Percentiles rank a stretch among this genome's conserved stretches.
phyloP scores from a whole-genome alignment of 2,797 vertebrate genomes.

The Tragelaphus oryx region DNA sequence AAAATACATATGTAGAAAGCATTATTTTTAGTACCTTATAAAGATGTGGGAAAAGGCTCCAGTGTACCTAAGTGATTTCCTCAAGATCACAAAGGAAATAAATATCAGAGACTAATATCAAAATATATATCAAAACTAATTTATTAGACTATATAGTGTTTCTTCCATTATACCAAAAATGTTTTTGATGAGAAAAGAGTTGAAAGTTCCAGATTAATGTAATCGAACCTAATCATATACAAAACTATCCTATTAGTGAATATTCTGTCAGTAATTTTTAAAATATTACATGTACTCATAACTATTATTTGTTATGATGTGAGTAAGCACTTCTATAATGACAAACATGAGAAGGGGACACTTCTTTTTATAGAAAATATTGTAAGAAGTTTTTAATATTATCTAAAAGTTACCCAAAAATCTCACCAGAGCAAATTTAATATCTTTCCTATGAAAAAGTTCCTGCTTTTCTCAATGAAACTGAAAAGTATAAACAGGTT shows the following conservation, averaged over 20 bases:
- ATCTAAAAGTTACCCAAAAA: slow-evolving; percentile 18
- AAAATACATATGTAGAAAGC: not conserved
- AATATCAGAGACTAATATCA: not conserved
- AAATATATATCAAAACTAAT: not conserved
- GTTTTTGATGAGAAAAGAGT: not conserved
- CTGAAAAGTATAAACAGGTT: not conserved
- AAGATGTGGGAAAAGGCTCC: not conserved
- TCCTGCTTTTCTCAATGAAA: not conserved
- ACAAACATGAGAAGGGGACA: not conserved
- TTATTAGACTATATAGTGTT: not conserved
- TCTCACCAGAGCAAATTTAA: slow-evolving; percentile 15
- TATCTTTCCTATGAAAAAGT: slow-evolving; percentile 15
- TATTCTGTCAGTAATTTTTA: not conserved
- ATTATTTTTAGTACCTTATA: not conserved
- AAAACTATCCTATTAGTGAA: slow-evolving; percentile 17
- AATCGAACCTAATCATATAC: not conserved
- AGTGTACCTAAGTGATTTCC: slow-evolving; percentile 5
- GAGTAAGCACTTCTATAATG: not conserved
- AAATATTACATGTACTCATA: not conserved
- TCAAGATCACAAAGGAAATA: slow-evolving; percentile 23
- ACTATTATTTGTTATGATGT: not conserved
- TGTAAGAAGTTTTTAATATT: not conserved
- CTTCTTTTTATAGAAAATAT: slow-evolving; percentile 3
- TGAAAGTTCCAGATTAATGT: slow-evolving; percentile 19
- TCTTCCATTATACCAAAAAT: not conserved